Percentiles rank a stretch among this genome's conserved stretches.
Evolutionary conservation across 2,888 invertebrate genomes (phyloP).

Genomic region (Caenorhabditis sp.): DNA sequence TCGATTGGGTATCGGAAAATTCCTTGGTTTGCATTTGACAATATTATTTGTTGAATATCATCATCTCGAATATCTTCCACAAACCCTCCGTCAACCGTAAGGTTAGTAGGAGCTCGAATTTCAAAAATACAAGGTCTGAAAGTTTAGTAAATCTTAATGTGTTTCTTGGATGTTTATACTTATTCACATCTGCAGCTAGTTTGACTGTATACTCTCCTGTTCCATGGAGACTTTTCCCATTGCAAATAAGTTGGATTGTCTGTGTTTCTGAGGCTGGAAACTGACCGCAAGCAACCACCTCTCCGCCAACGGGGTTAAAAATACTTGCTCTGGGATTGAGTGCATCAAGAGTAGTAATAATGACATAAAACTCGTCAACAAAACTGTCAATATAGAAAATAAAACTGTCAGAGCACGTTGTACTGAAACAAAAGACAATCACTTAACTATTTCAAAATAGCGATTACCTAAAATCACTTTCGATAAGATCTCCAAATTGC

Average conservation of each 20-base stretch:
- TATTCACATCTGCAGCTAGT: constrained; percentile 47
- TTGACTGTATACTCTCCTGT: constrained; percentile 62
- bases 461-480: constrained; percentile 55
- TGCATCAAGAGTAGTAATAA: constrained; percentile 46
- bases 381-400: constrained; percentile 64
- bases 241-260: constrained; percentile 52
- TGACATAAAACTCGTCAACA: constrained; percentile 61
- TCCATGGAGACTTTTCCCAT: constrained; percentile 26
- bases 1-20: constrained; percentile 67
- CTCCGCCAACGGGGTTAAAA: constrained; percentile 58
- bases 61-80: constrained; percentile 70
- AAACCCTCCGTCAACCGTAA: constrained; percentile 75
- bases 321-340: constrained; percentile 55
- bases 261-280: constrained; percentile 23
- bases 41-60: constrained; percentile 62
- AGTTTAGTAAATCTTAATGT: too few species aligned
- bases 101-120: constrained; percentile 64
- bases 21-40: constrained; percentile 52
- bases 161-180: constrained; percentile 52
- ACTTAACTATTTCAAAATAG: too few species aligned
- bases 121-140: constrained; percentile 66
- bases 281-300: constrained; percentile 46
- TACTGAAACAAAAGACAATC: constrained; percentile 35
- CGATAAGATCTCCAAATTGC: constrained; percentile 54
- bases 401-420: constrained; percentile 59